Percentiles rank a stretch among this genome's conserved stretches.
These are phyloP conservation scores for Synergus gifuensis DNA, from an alignment of 2,888 invertebrate species.

Conservation along the genomic window DNA sequence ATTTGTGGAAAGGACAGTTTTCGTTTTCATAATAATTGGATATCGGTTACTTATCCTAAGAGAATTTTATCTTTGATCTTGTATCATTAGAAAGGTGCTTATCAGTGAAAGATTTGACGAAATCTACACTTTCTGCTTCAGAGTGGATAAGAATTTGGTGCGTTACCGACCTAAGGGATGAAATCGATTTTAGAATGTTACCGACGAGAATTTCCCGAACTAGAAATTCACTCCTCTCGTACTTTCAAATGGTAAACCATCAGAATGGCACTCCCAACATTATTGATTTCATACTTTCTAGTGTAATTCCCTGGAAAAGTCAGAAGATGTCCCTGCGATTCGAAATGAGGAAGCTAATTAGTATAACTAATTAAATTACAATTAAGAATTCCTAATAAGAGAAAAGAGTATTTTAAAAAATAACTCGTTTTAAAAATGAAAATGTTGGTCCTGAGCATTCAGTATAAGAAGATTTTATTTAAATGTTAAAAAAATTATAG, in stretches of 20 bases:
- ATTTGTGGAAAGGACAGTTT: too few relatives aligned
- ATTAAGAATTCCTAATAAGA: neutral
- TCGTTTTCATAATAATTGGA: neutral
- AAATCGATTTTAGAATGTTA: neutral
- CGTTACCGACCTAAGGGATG: neutral
- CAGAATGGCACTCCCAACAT: neutral
- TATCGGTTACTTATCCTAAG: neutral
- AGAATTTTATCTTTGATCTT: neutral
- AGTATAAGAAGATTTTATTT: too few relatives aligned
- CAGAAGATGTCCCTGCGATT: neutral
- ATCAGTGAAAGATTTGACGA: neutral
- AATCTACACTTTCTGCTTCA: neutral
- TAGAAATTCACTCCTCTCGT: neutral
- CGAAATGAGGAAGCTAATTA: neutral
- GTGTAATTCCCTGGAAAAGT: neutral
- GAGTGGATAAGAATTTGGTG: neutral
- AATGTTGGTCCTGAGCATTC: neutral
- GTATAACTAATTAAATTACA: neutral
- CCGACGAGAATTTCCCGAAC: neutral
- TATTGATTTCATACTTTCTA: neutral
- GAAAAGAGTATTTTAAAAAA: neutral
- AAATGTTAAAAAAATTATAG: too few relatives aligned
- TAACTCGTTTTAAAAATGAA: neutral
- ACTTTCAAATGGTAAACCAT: neutral
- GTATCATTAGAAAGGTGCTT: neutral